Percentiles rank a stretch among this genome's conserved stretches.
Evolutionary conservation across 1,140 invertebrate genomes (phyloP).

Genomic region (Saccostrea echinata): DNA sequence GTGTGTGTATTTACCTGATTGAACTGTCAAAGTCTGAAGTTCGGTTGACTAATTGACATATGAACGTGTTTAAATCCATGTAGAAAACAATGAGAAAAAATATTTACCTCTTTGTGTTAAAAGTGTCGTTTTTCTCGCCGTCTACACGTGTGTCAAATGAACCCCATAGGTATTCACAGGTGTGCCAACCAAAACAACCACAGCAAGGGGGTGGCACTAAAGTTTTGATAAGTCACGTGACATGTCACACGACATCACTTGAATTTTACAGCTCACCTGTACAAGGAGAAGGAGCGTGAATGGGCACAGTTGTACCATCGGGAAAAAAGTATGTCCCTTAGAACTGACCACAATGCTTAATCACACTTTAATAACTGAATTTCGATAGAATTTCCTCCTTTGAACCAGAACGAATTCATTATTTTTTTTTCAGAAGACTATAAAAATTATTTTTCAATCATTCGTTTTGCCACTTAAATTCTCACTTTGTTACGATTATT

Average conservation of each 20-base stretch:
- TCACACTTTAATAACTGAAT: too few species aligned
- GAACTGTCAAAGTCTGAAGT: constrained; percentile 8
- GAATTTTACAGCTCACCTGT: constrained; percentile 17
- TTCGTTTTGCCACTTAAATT: too few species aligned
- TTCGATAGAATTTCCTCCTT: too few species aligned
- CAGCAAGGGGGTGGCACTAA: background rate
- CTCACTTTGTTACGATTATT: too few species aligned
- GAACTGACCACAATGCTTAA: too few species aligned
- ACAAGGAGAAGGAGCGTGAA: background rate
- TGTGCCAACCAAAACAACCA: background rate
- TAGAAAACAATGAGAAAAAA: background rate
- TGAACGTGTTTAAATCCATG: background rate
- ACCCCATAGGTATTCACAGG: constrained; percentile 1
- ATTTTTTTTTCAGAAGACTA: too few species aligned
- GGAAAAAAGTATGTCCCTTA: too few species aligned
- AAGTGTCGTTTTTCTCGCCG: background rate
- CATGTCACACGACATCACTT: background rate
- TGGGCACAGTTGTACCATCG: too few species aligned
- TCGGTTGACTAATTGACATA: background rate
- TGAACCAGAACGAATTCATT: too few species aligned
- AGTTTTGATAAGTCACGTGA: constrained; percentile 24
- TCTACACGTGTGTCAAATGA: background rate
- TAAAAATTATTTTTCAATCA: too few species aligned
- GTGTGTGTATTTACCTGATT: background rate
- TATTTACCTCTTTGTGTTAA: background rate